Percentiles rank a stretch among this genome's conserved stretches.
These are phyloP conservation scores for Acrocephalus kingi DNA, from an alignment of 2,113 vertebrate species.

Conservation along the genomic window DNA sequence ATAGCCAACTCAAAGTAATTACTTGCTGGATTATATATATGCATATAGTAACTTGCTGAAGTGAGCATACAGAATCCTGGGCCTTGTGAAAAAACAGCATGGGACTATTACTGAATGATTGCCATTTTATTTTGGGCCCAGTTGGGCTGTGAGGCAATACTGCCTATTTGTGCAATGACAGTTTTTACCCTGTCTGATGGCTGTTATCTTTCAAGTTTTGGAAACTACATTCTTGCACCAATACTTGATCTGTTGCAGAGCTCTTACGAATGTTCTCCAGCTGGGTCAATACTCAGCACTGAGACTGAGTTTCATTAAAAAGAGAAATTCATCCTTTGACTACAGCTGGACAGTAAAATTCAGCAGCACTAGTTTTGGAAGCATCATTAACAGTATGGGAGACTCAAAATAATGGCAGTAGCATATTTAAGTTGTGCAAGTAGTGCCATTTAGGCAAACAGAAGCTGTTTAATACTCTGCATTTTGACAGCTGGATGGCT, in stretches of 20 bases:
- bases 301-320: too few species aligned
- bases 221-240: background rate
- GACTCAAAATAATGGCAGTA: background rate
- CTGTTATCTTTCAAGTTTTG: background rate
- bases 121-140: background rate
- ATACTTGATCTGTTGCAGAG: background rate
- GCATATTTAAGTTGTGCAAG: background rate
- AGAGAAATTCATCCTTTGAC: too few species aligned
- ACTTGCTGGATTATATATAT: background rate
- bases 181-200: background rate
- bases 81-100: background rate
- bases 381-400: background rate
- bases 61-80: background rate
- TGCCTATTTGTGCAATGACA: background rate
- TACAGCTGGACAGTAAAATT: background rate
- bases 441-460: background rate
- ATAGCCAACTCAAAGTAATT: background rate
- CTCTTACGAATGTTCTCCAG: background rate
- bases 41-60: background rate
- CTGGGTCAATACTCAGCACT: too few species aligned
- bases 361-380: background rate
- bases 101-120: background rate
- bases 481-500: background rate
- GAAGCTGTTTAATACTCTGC: background rate
- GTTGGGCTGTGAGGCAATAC: background rate